Evolutionary conservation across 2,113 vertebrate species (phyloP).

Genomic region (Callipepla squamata): DNA sequence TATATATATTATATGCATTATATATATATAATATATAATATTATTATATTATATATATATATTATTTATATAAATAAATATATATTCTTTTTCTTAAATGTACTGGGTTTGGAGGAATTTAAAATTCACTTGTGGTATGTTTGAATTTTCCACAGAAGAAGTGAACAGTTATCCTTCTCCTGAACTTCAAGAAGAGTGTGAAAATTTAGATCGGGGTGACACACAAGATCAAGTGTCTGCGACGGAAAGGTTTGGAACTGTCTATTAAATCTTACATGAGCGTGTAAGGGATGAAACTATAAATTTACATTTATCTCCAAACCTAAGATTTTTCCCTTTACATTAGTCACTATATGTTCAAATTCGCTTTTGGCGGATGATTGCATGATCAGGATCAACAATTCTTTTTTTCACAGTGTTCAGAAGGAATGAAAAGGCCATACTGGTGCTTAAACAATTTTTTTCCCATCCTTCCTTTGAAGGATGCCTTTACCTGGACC

Average conservation of each 20-base stretch:
- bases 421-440: background rate
- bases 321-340: background rate
- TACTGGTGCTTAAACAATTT: background rate
- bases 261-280: background rate
- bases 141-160: conserved; percentile 71
- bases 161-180: conserved; percentile 80
- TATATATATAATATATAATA: too few species aligned
- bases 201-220: conserved; percentile 57
- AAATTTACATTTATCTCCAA: background rate
- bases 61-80: too few species aligned
- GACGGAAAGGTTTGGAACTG: conserved; percentile 17
- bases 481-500: background rate
- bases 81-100: background rate
- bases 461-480: background rate
- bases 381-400: background rate
- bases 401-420: background rate
- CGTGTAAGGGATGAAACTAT: background rate
- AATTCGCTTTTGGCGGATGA: background rate
- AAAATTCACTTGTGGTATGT: background rate
- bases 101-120: background rate
- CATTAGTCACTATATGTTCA: background rate
- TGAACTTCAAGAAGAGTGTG: conserved; percentile 74
- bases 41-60: too few species aligned
- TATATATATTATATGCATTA: too few species aligned
- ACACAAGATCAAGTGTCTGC: background rate